phyloP scores from a whole-genome alignment of 2,888 invertebrate species.

The Machimus atricapillus region DNA sequence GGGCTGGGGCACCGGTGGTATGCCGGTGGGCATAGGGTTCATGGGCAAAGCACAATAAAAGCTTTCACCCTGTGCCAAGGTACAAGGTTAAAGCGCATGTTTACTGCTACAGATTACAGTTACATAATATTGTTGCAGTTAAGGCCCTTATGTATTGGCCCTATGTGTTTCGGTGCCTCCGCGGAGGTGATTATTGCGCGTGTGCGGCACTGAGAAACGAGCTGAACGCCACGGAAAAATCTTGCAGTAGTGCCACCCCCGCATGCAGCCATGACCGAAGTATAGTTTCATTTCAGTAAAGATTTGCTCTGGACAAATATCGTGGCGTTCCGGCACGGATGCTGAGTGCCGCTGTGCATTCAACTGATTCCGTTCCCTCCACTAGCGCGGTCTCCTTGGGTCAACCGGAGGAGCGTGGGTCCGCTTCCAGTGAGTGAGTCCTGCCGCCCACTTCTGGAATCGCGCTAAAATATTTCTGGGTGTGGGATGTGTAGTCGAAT shows the following conservation, averaged over 20 bases:
- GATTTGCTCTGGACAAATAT: background rate
- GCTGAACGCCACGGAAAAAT: background rate
- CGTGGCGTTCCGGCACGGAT: background rate
- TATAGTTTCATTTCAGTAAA: slow-evolving; percentile 2
- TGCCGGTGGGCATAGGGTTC: background rate
- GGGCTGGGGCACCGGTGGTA: background rate
- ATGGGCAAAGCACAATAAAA: slow-evolving; percentile 25
- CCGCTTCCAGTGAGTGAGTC: background rate
- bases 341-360: background rate
- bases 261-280: slow-evolving; percentile 20
- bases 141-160: background rate
- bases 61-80: slow-evolving; percentile 37
- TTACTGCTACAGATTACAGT: slow-evolving; percentile 11
- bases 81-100: slow-evolving; percentile 45
- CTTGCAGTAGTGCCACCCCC: slow-evolving; percentile 29
- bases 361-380: background rate
- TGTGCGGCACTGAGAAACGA: background rate
- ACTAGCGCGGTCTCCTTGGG: background rate
- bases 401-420: background rate
- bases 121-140: slow-evolving; percentile 39
- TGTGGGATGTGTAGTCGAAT: background rate
- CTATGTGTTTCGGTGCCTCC: background rate
- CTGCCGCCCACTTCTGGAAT: background rate
- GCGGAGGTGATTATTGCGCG: background rate
- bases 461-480: background rate